A percentile compares a stretch with the other conserved stretches of the same genome.
Evolutionary conservation across 2,888 invertebrate species (phyloP).

Genomic region (Zelleria hepariella): DNA sequence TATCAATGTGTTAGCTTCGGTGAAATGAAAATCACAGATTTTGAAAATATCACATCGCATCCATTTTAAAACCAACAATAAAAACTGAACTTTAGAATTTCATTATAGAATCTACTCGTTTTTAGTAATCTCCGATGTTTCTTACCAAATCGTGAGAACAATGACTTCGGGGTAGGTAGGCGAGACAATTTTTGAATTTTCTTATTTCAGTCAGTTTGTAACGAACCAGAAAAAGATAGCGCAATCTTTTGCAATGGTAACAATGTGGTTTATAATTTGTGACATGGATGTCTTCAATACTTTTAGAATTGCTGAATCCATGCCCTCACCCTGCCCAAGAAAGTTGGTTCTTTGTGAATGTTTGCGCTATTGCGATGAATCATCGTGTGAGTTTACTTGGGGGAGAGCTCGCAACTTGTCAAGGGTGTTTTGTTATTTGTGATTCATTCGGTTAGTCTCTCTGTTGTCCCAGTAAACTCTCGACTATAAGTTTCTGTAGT

Average conservation of each 20-base stretch:
- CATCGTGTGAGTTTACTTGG: conserved; percentile 48
- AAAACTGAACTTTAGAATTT: too few relatives aligned
- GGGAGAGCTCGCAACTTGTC: conserved; percentile 30
- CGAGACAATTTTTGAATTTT: neutral
- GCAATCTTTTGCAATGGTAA: neutral
- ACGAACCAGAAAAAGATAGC: too few relatives aligned
- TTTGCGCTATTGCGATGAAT: conserved; percentile 46
- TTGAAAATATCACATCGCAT: too few relatives aligned
- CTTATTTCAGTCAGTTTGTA: neutral
- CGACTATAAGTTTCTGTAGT: too few relatives aligned
- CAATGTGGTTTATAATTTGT: neutral
- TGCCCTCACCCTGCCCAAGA: conserved; percentile 8
- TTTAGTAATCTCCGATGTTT: neutral
- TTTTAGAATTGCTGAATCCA: neutral
- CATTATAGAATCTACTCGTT: neutral
- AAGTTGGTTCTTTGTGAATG: conserved; percentile 43
- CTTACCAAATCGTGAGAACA: neutral
- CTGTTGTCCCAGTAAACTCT: neutral
- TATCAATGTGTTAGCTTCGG: conserved; percentile 13
- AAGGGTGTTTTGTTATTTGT: conserved; percentile 21
- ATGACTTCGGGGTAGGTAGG: neutral
- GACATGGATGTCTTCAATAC: neutral
- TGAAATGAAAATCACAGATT: neutral
- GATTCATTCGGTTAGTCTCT: neutral
- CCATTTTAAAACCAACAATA: too few relatives aligned